These are phyloP conservation scores for Euplagia quadripunctaria DNA, from an alignment of 2,888 invertebrate species.

Conservation along the genomic window DNA sequence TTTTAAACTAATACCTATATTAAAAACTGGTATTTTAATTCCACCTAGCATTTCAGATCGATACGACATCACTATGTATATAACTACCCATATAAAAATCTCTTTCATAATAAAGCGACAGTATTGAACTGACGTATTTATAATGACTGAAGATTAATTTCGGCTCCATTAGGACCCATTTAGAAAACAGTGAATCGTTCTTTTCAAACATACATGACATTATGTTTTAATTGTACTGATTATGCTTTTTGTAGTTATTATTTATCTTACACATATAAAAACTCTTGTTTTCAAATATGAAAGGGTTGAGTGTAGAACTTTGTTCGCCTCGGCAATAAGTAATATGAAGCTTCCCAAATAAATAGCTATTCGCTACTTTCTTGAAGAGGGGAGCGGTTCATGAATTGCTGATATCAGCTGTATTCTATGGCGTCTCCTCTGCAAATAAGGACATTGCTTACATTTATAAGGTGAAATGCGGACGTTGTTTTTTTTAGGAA, in stretches of 20 bases:
- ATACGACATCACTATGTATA: no score
- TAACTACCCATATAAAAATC: not conserved
- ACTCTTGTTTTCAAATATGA: not conserved
- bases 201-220: not conserved
- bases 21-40: no score
- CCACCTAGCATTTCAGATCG: no score
- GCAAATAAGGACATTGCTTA: constrained; percentile 73
- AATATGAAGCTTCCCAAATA: constrained; percentile 60
- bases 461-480: constrained; percentile 63
- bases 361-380: constrained; percentile 63
- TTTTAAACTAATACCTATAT: not conserved
- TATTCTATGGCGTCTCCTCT: constrained; percentile 67
- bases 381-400: constrained; percentile 63
- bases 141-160: not conserved
- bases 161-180: no score
- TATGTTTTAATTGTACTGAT: not conserved
- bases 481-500: constrained; percentile 57
- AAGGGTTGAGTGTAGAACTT: not conserved
- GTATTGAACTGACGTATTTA: not conserved
- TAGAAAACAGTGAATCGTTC: not conserved
- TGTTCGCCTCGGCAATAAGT: constrained; percentile 53
- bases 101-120: not conserved
- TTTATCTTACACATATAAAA: not conserved
- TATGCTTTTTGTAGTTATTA: not conserved
- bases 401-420: constrained; percentile 79